Base-by-base conservation (phyloP, 2,888 invertebrate genomes). In the Andrena minutula region DNA sequence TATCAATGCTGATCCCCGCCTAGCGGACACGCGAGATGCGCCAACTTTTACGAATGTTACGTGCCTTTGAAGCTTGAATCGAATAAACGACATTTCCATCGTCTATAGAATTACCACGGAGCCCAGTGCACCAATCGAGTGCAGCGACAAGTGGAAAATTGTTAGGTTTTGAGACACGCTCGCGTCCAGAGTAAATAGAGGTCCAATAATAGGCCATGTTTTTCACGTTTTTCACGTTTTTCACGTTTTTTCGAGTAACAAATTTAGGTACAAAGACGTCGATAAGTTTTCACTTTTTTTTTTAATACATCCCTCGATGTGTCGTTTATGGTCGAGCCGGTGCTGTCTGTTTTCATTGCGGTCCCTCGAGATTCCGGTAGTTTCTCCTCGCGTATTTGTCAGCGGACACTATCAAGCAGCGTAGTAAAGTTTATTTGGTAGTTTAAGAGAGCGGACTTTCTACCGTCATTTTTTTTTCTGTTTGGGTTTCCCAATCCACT, bases 201-300 rank as follows among this genome's bases (percentile, higher is more conserved):
- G 51, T 47, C 53, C 78, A 20, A 56, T 78, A 63, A 75, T 51
- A 41, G n/a, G n/a, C 41, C 51, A 41, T 30, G 51, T 58, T 78
- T 47, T 26, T 26, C 26, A 26, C 26, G 26, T 26, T 26, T 26
- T 26, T 26, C 26, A 2, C 1, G 26, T 26, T n/a, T n/a, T n/a
- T 32, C 70, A 53, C 47, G 30, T 63, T 47, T 12, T 41, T 47
- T 41, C 70, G 51, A 30, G 41, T 53, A 75, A 70, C 58, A 65
- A 77, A 60, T 65, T 65, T 49, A n/a, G n/a, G n/a, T n/a, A 32
- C 51, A 35, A 51, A 64, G 47, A 76, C 56, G 64, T 74, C 64
- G 23, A 49, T 79, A 78, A 61, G 66, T 41, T 75, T 78, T 75
- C 75, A 35, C 53, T 47, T 26, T 47, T 35, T 35, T 35, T 35